Conservation (phyloP, 2,797 vertebrate genomes). For the Siniperca undulata region DNA sequence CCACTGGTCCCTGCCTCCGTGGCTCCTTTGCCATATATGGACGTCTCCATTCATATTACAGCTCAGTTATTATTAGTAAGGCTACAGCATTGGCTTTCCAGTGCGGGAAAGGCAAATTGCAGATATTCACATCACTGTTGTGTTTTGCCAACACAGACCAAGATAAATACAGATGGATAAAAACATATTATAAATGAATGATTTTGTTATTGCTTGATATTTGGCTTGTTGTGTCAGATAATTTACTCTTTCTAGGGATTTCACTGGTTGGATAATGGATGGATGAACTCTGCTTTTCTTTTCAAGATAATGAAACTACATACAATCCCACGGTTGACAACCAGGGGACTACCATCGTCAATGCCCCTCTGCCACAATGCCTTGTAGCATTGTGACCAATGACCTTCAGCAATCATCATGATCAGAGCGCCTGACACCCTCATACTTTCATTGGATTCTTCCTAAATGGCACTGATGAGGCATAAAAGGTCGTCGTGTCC, state of each 20-base stretch:
- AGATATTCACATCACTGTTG: constrained; percentile 52
- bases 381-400: constrained; percentile 33
- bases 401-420: constrained; percentile 55
- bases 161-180: constrained; percentile 21
- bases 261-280: background rate
- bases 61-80: constrained; percentile 75
- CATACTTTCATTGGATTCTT: constrained; percentile 31
- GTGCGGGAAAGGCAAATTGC: constrained; percentile 49
- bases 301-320: background rate
- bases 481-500: constrained; percentile 44
- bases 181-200: background rate
- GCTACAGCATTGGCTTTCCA: constrained; percentile 48
- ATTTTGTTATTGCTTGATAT: constrained; percentile 7
- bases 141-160: constrained; percentile 22
- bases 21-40: constrained; percentile 75
- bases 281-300: background rate
- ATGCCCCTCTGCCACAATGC: background rate
- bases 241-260: background rate
- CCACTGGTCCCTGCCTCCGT: constrained; percentile 44
- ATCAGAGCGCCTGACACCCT: constrained; percentile 44
- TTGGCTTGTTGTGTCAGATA: constrained; percentile 3
- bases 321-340: background rate
- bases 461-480: constrained; percentile 39
- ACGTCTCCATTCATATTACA: constrained; percentile 63
- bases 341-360: background rate